Evolutionary conservation across 2,797 vertebrate genomes (phyloP), one percentile per base, ranked within the genome.

Genomic region (Leucoraja ocellata): DNA sequence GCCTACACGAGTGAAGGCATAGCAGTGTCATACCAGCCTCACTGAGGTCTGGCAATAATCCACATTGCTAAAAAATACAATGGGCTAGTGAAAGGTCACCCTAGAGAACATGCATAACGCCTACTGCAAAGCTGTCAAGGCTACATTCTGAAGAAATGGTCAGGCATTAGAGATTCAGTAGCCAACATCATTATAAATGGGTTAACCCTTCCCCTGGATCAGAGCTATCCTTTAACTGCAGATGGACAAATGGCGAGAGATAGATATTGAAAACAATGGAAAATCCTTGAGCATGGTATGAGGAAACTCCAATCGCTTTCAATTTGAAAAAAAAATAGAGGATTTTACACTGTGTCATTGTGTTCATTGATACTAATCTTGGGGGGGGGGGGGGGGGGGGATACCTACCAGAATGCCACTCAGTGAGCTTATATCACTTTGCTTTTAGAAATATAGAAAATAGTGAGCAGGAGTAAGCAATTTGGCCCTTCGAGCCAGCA

Each of bases 121-220:
- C 90, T 71, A 92, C 90, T 54, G 90, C 71, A 46, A 92, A 92
- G 90, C 71, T 92, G 90, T 92, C 90, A 76, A 92, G 90, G 90
- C 90, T 74, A 58, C 90, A 74, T 92, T 92, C 90, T 54, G 86
- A 92, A 74, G 71, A 92, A 74, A n/a, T 36, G 90, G 71, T 76
- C 90, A 74, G 90, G 36, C 90, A 92, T 54, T 54, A 58, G 90
- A 28, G 39, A 92, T 74, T 92, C 46, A 73, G 21, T 92, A 28
- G 90, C 13, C 23, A 54, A 39, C 21, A 13, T 46, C 90, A 92
- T 74, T 74, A 92, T 1, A 54, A 54, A 23, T 58, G 11, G 54
- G 36, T 76, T 92, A 92, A 76, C 71, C 71, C 71, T 92, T 92
- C 76, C 32, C 23, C 90, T 92, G 23, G 23, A 39, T 23, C 90